These are phyloP conservation scores for Lepus timidus DNA, from an alignment of 2,113 vertebrate species.

Conservation along the genomic window DNA sequence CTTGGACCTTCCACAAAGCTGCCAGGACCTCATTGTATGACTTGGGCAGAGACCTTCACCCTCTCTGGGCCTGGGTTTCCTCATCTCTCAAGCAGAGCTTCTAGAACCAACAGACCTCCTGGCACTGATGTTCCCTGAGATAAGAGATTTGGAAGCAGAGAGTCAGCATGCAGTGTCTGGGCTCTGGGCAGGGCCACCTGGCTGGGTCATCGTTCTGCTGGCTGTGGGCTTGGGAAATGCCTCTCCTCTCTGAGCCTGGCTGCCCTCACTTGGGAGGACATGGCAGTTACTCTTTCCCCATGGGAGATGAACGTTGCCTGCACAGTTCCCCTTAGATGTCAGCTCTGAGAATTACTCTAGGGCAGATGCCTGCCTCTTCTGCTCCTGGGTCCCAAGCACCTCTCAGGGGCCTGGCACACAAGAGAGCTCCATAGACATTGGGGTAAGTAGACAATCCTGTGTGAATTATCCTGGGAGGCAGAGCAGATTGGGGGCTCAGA, in stretches of 20 bases:
- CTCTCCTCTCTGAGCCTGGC: background rate
- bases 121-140: background rate
- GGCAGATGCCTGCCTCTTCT: background rate
- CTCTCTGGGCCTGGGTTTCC: background rate
- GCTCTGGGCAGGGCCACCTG: background rate
- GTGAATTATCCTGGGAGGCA: background rate
- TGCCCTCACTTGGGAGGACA: background rate
- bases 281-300: background rate
- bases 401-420: background rate
- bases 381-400: background rate
- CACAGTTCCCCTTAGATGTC: background rate
- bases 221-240: background rate
- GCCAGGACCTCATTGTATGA: background rate
- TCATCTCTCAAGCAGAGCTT: background rate
- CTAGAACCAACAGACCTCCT: background rate
- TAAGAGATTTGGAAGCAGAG: background rate
- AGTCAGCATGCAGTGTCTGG: background rate
- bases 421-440: no score
- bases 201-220: rapidly evolving
- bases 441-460: background rate
- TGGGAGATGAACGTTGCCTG: rapidly evolving
- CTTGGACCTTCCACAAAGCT: background rate
- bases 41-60: background rate
- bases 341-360: background rate
- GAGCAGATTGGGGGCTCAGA: background rate